Evolutionary conservation across 2,113 vertebrate species (phyloP).

Genomic region (Phycodurus eques): DNA sequence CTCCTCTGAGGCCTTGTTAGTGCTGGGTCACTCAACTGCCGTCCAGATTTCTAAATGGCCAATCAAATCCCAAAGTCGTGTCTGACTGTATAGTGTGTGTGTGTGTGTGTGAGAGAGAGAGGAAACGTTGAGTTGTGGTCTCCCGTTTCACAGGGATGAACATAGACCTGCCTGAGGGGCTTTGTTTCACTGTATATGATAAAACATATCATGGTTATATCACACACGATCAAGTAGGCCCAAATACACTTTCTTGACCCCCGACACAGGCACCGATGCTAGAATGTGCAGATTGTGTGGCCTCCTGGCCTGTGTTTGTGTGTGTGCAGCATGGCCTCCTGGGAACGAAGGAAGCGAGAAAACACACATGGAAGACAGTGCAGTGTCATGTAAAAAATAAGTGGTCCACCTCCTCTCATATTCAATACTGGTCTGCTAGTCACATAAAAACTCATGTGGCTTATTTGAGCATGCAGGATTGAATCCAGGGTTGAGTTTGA

Average conservation of each 20-base stretch:
- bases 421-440: background rate
- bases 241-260: conserved; percentile 31
- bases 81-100: conserved; percentile 21
- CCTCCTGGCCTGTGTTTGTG: conserved; percentile 14
- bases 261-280: conserved; percentile 13
- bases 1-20: conserved; percentile 62
- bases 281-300: conserved; percentile 42
- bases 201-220: background rate
- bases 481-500: conserved; percentile 30
- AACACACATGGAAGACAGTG: background rate
- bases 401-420: background rate
- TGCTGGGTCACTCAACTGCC: conserved; percentile 73
- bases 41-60: conserved; percentile 70
- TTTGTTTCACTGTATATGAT: background rate
- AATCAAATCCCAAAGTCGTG: conserved; percentile 52
- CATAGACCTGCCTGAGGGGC: conserved; percentile 15
- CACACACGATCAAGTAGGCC: background rate
- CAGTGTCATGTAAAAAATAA: conserved; percentile 1
- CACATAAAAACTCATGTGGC: conserved; percentile 22
- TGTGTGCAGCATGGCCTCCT: conserved; percentile 2
- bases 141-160: background rate
- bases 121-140: background rate
- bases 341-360: background rate
- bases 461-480: conserved; percentile 15
- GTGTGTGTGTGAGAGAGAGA: conserved; percentile 1